phyloP scores from a whole-genome alignment of 2,888 invertebrate species.

The Yponomeuta cagnagella region DNA sequence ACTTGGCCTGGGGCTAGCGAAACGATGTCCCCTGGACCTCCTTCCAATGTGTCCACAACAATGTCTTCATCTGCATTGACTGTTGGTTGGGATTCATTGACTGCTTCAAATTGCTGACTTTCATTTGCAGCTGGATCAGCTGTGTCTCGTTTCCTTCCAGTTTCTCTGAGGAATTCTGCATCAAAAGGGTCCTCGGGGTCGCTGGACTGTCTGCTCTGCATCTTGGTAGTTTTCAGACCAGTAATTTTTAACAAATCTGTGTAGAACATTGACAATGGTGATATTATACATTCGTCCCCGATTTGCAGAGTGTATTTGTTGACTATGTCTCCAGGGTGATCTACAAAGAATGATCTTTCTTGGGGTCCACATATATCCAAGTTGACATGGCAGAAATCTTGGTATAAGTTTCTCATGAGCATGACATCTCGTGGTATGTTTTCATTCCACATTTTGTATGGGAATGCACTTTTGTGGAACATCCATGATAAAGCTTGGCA shows the following conservation, averaged over 20 bases:
- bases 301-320: conserved; percentile 86
- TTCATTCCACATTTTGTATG: conserved; percentile 88
- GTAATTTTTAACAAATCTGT: conserved; percentile 92
- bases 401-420: conserved; percentile 88
- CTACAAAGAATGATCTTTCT: conserved; percentile 85
- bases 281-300: conserved; percentile 95
- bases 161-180: conserved; percentile 93
- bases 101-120: conserved; percentile 64
- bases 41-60: conserved; percentile 79
- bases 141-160: conserved; percentile 77
- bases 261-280: conserved; percentile 91
- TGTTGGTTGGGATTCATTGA: conserved; percentile 65
- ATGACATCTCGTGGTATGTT: conserved; percentile 84
- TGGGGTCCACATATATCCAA: conserved; percentile 92
- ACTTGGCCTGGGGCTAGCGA: conserved; percentile 86
- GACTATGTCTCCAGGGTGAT: conserved; percentile 80
- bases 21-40: conserved; percentile 78
- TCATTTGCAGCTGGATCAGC: conserved; percentile 59
- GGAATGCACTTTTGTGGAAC: conserved; percentile 92
- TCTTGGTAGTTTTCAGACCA: conserved; percentile 82
- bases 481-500: conserved; percentile 93
- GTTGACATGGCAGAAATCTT: conserved; percentile 93
- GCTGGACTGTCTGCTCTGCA: conserved; percentile 81
- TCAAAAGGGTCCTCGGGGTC: conserved; percentile 97
- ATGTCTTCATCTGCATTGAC: conserved; percentile 81